phyloP scores from a whole-genome alignment of 2,888 invertebrate species.

The Chymomyza fuscimana region DNA sequence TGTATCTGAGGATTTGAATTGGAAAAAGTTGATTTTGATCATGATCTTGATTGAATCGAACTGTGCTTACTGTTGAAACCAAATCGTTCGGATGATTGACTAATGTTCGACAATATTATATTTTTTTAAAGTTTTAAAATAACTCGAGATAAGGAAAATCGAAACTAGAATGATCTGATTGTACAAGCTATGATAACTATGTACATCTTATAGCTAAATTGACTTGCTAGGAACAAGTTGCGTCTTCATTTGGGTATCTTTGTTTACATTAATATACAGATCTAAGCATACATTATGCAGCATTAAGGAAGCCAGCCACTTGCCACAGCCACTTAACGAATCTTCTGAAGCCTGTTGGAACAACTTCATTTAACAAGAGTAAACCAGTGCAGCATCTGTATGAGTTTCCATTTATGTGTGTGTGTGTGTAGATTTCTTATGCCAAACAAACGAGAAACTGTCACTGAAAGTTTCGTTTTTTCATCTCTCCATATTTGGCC shows the following conservation, averaged over 20 bases:
- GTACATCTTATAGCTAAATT: neutral
- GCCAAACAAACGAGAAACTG: conserved; percentile 68
- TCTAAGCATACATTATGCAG: conserved; percentile 6
- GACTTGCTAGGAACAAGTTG: neutral
- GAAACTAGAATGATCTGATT: too few relatives aligned
- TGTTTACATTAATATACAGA: conserved; percentile 10
- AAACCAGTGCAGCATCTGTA: conserved; percentile 66
- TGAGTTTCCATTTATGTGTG: neutral
- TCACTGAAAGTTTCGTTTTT: conserved; percentile 49
- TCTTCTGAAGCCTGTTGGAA: conserved; percentile 18
- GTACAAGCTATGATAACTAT: too few relatives aligned
- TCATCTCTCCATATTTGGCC: conserved; percentile 25
- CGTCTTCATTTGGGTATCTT: neutral
- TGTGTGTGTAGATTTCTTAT: conserved; percentile 53
- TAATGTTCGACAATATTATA: too few relatives aligned
- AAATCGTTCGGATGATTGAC: too few relatives aligned
- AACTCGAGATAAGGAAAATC: too few relatives aligned
- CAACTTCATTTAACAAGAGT: conserved; percentile 70
- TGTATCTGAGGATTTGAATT: too few relatives aligned
- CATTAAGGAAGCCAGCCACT: neutral
- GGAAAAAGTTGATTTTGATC: too few relatives aligned
- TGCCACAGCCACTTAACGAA: conserved; percentile 8
- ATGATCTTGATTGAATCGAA: too few relatives aligned
- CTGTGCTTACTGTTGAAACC: too few relatives aligned
- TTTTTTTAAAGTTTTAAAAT: too few relatives aligned